These are phyloP conservation scores for Thamnophis sirtalis DNA, from an alignment of 2,113 vertebrate species.

Conservation along the genomic window DNA sequence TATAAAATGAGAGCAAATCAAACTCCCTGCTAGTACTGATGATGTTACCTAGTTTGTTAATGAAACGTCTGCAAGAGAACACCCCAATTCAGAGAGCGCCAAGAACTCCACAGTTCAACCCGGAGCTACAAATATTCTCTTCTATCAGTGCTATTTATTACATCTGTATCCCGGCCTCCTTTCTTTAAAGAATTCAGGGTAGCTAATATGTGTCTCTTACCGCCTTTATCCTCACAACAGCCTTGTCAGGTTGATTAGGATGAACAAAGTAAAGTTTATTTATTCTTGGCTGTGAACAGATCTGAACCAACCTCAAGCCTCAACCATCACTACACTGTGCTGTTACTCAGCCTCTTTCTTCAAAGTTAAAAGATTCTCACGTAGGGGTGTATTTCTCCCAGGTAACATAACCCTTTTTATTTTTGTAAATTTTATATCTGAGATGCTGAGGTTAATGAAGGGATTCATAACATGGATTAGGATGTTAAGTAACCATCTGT, in stretches of 20 bases:
- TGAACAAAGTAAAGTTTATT: neutral
- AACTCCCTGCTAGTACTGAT: neutral
- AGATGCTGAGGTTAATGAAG: slow-evolving; percentile 55
- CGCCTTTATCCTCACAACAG: neutral
- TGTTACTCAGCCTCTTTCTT: neutral
- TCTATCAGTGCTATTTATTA: neutral
- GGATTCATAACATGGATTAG: slow-evolving; percentile 61
- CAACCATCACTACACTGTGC: neutral
- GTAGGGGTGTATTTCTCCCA: slow-evolving; percentile 18
- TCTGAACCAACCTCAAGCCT: neutral
- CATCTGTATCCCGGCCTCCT: neutral
- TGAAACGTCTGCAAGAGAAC: neutral
- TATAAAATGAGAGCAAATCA: neutral
- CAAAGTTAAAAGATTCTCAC: slow-evolving; percentile 18
- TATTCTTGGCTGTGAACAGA: neutral
- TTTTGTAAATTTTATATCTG: slow-evolving; percentile 40
- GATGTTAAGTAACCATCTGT: slow-evolving; percentile 61
- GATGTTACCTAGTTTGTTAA: neutral
- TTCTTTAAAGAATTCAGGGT: neutral
- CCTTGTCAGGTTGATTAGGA: neutral
- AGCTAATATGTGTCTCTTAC: neutral
- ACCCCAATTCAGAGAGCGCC: neutral
- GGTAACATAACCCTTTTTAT: slow-evolving; percentile 39
- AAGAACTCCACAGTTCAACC: neutral
- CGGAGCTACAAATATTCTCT: neutral